A percentile compares a stretch with the other conserved stretches of the same genome.
phyloP scores from a whole-genome alignment of 2,888 invertebrate species.

The Protonemura montana region DNA sequence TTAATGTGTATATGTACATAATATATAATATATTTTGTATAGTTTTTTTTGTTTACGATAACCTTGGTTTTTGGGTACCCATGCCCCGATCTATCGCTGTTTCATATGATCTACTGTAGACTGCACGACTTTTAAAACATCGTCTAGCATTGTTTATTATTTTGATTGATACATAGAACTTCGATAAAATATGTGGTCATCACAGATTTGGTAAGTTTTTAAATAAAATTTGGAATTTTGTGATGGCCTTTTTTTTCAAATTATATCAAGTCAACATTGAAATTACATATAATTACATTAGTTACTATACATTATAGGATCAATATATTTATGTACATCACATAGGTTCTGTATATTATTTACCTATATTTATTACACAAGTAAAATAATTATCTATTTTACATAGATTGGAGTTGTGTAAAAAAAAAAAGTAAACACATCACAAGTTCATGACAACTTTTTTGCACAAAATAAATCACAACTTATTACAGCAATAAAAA shows the following conservation, averaged over 20 bases:
- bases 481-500: not conserved
- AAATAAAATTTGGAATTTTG: not conserved
- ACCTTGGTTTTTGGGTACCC: not conserved
- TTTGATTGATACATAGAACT: conserved; percentile 25
- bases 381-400: conserved; percentile 19
- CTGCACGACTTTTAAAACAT: not conserved
- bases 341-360: not conserved
- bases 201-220: conserved; percentile 48
- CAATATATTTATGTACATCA: conserved; percentile 21
- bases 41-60: not conserved
- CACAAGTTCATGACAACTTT: not conserved
- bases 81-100: too few relatives aligned
- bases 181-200: conserved; percentile 47
- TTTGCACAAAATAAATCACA: not conserved
- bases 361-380: not conserved
- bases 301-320: conserved; percentile 13
- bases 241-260: not conserved
- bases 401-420: not conserved
- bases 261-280: conserved; percentile 37
- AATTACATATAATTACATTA: conserved; percentile 9
- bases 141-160: conserved; percentile 18
- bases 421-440: not conserved
- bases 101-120: not conserved
- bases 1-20: conserved; percentile 49
- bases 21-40: conserved; percentile 45